phyloP scores from a whole-genome alignment of 2,797 vertebrate genomes.

The Pipistrellus pipistrellus region DNA sequence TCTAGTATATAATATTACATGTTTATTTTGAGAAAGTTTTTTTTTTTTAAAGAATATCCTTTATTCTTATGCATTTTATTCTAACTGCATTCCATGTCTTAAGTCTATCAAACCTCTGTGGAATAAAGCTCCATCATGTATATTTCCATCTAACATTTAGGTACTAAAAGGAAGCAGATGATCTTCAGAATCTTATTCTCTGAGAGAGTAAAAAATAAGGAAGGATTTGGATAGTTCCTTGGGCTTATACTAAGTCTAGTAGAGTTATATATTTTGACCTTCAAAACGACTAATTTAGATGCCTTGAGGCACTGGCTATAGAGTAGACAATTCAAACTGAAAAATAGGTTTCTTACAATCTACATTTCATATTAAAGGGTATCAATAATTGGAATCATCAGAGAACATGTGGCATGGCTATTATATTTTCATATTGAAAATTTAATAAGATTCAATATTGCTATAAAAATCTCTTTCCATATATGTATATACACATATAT shows the following conservation, averaged over 20 bases:
- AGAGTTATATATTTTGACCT: not conserved
- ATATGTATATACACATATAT: not conserved
- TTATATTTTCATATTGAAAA: conserved; percentile 15
- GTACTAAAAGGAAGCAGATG: conserved; percentile 18
- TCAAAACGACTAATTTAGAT: conserved; percentile 51
- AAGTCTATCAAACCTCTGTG: not conserved
- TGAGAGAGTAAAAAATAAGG: not conserved
- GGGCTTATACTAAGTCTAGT: not conserved
- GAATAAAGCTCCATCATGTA: not conserved
- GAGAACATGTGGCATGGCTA: not conserved
- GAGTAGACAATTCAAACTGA: not conserved
- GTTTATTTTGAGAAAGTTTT: not conserved
- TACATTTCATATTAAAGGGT: not conserved
- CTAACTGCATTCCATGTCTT: not conserved
- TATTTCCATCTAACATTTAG: conserved; percentile 34
- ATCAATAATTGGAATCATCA: not conserved
- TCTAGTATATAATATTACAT: not conserved
- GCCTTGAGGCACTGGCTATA: not conserved
- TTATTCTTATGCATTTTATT: conserved; percentile 11
- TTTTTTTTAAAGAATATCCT: conserved; percentile 3
- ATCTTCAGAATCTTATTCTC: conserved; percentile 2
- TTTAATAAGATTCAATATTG: not conserved
- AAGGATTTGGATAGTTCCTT: not conserved
- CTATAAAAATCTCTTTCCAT: not conserved
- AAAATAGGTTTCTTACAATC: not conserved